Evolutionary conservation across 2,113 vertebrate species (phyloP), one percentile per base, ranked within the genome.

Genomic region (Tachysurus fulvidraco): DNA sequence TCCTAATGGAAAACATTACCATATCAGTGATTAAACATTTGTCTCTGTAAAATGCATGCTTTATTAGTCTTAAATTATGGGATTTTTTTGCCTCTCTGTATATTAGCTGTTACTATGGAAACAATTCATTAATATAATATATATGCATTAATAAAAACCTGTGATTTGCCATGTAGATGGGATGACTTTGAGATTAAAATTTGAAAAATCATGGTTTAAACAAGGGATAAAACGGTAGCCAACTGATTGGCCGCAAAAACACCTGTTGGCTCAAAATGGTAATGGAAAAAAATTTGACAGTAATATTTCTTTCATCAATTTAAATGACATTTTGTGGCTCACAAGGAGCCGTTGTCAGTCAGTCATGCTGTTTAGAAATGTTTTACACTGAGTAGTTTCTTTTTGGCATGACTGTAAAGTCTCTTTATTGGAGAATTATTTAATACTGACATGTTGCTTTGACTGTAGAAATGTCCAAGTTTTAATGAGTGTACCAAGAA

Each of bases 391-490:
- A 76, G 36, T 46, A 50, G 41, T 25, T 41, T 23, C 2, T 46
- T 46, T 74, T 23, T 74, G 71, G 2, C 21, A 46, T 46, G 41
- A 46, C 2, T 11, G 23, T 73, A 16, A 65, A 65, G 11, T 54
- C 23, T 54, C 11, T 52, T 52, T 52, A 46, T 46, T 28, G 8
- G 44, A 28, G 23, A 76, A 60, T 74, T 76, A 46, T 41, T 25
- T 16, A 52, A 89, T 81, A 57, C 81, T 73, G 50, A 41, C 30
- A 74, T 55, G 52, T 85, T 77, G 46, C 36, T 23, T 54, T 79
- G 54, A 76, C 13, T 52, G 79, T 81, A 83, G 83, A 80, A 46
- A 62, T n/a, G 79, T 71, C 46, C 30, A 50, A 79, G 25, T 83
- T 36, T 64, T 81, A 28, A 78, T 50, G 5, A 54, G 13, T 54